Percentiles rank a stretch among this genome's conserved stretches.
phyloP scores from a whole-genome alignment of 2,888 invertebrate genomes.

The Protodeltote pygarga region DNA sequence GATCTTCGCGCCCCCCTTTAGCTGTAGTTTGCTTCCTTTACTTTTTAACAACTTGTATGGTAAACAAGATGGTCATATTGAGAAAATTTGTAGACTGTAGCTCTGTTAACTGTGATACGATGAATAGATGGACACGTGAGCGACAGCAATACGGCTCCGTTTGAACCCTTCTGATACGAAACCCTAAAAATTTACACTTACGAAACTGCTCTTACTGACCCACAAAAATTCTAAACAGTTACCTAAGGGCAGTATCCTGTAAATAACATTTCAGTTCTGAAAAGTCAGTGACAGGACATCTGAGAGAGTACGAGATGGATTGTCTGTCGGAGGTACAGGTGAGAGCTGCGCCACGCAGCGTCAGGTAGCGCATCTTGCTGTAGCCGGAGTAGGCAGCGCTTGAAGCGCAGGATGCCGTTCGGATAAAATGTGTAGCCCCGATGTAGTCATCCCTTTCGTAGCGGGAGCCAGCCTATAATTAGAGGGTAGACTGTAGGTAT shows the following conservation, averaged over 20 bases:
- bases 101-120: too few relatives aligned
- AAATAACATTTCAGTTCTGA: slow-evolving; percentile 63
- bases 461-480: slow-evolving; percentile 92
- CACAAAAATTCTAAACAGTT: neutral
- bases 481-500: neutral
- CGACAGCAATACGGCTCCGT: too few relatives aligned
- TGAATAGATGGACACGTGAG: too few relatives aligned
- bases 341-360: slow-evolving; percentile 91
- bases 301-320: slow-evolving; percentile 91
- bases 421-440: slow-evolving; percentile 93
- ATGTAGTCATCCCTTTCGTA: slow-evolving; percentile 91
- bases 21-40: too few relatives aligned
- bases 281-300: slow-evolving; percentile 63
- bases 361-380: slow-evolving; percentile 90
- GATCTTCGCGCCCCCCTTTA: too few relatives aligned
- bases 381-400: slow-evolving; percentile 89
- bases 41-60: too few relatives aligned
- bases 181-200: too few relatives aligned
- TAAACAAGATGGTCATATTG: too few relatives aligned
- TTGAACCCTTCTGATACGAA: too few relatives aligned
- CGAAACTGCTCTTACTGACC: too few relatives aligned
- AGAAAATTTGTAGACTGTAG: too few relatives aligned
- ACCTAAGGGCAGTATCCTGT: slow-evolving; percentile 71
- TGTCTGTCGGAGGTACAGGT: slow-evolving; percentile 91
- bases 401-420: slow-evolving; percentile 91